Evolutionary conservation across 2,888 invertebrate genomes (phyloP), one percentile per base, ranked within the genome.

Genomic region (Seladonia tumulorum): DNA sequence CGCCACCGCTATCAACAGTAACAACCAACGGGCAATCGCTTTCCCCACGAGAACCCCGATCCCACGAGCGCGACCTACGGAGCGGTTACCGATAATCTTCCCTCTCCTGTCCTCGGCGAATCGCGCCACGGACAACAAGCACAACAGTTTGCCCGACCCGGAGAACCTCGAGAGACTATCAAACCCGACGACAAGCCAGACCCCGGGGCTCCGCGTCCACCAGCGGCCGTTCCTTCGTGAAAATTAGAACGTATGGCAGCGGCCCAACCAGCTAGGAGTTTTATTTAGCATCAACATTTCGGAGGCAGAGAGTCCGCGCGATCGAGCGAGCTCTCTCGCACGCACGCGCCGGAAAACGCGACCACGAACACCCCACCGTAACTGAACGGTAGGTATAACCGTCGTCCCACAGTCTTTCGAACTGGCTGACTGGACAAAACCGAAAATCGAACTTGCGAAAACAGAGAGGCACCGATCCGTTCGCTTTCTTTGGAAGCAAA

Each of bases 211-310:
- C 87, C 83, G 84, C 88, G 87, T 89, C 89, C 75, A 81, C 89
- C 82, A 86, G 90, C 92, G 90, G 86, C 89, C 82, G 90, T 90
- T 88, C 88, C 89, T 88, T 90, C 86, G 92, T 87, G 93, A 92
- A 93, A 95, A 94, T 94, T 95, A 93, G 95, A 95, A 92, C 94
- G 93, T 91, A 93, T 94, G 94, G 94, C 94, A 94, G 91, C 91
- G 90, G 91, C 93, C 94, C 94, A 94, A 92, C 91, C 92, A 94
- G 94, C 94, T 93, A 92, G 89, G 90, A 94, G 94, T 94, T 94
- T 95, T 94, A 94, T 94, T 94, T 94, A 95, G 94, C 94, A 94
- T 94, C 93, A 92, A 92, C 93, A 92, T 93, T 92, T 93, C 91
- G 85, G 91, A 89, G 85, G 76, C 89, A 39, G 68, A 68, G 88